Conservation (phyloP, 2,888 invertebrate species). For the Dryobota labecula region DNA sequence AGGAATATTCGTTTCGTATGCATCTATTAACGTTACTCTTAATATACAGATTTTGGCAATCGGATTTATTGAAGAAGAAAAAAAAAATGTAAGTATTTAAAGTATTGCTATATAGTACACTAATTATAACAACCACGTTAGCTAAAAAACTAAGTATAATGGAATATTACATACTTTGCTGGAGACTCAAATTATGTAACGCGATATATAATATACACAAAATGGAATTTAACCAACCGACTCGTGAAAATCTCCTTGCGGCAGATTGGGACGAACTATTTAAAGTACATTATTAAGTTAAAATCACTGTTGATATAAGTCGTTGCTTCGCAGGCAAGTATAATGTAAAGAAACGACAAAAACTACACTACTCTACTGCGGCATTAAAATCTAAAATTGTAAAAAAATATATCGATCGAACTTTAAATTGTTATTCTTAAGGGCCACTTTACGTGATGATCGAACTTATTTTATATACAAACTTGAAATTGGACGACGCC, state of each 20-base stretch:
- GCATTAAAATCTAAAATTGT: slow-evolving; percentile 45
- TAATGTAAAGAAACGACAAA: slow-evolving; percentile 21
- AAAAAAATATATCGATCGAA: slow-evolving; percentile 46
- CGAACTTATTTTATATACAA: slow-evolving; percentile 31
- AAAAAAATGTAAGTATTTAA: not conserved
- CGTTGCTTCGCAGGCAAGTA: slow-evolving; percentile 33
- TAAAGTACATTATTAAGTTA: slow-evolving; percentile 39
- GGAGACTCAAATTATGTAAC: slow-evolving; percentile 28
- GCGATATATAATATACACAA: slow-evolving; percentile 10
- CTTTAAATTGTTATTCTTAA: slow-evolving; percentile 35
- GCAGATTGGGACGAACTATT: slow-evolving; percentile 37
- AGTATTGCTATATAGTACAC: slow-evolving; percentile 21
- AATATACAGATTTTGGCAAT: slow-evolving; percentile 43
- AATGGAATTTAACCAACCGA: slow-evolving; percentile 26
- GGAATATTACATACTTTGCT: slow-evolving; percentile 29
- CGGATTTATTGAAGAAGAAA: not conserved
- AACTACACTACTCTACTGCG: slow-evolving; percentile 38
- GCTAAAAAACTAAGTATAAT: slow-evolving; percentile 33
- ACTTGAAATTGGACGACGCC: slow-evolving; percentile 30
- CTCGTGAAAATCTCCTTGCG: slow-evolving; percentile 1
- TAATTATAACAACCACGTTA: slow-evolving; percentile 30
- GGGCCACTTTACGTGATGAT: slow-evolving; percentile 30
- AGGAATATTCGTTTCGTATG: slow-evolving; percentile 4
- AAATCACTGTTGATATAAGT: slow-evolving; percentile 35
- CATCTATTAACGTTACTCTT: slow-evolving; percentile 4